Evolutionary conservation across 2,113 vertebrate species (phyloP), one percentile per base, ranked within the genome.

Genomic region (Ornithorhynchus anatinus): DNA sequence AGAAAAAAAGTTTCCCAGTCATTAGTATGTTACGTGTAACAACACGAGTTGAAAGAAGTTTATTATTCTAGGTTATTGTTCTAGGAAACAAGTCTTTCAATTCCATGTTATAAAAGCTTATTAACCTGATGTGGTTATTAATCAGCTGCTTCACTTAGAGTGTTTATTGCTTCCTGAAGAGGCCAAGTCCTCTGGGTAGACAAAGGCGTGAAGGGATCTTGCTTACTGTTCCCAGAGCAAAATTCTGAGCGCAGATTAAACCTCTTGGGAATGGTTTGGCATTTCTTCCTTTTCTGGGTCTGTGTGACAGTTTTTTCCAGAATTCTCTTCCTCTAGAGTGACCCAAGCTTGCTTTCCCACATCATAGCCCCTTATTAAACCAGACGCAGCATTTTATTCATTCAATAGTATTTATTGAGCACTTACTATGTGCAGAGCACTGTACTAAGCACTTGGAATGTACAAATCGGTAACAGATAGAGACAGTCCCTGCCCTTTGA

Each of bases 261-360:
- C 60, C 81, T 68, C 75, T 70, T 68, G 85, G 79, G 63, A 67
- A 63, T 58, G 58, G 31, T 35, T 69, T 77, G 72, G 39, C 66
- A 79, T 53, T 74, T 65, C 59, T 42, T 75, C 69, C 59, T 48
- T 25, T 23, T 23, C 27, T 12, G 27, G 45, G 17, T 48, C 15
- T 15, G 27, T 15, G 3, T 22, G 23, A 7, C 23, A 4, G 14
- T 25, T 27, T 48, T 48, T 48, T 48, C 6, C 23, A 25, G 23
- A 48, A 48, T 25, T 48, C 17, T 48, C 22, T 8, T 22, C 7
- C 13, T 15, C 27, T 19, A 25, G n/a, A n/a, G n/a, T n/a, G n/a
- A n/a, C n/a, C n/a, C n/a, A n/a, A n/a, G n/a, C n/a, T n/a, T n/a
- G n/a, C n/a, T n/a, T n/a, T n/a, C n/a, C n/a, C n/a, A n/a, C n/a